Conservation (phyloP, 2,797 vertebrate species). For the Ambastaia sidthimunki region DNA sequence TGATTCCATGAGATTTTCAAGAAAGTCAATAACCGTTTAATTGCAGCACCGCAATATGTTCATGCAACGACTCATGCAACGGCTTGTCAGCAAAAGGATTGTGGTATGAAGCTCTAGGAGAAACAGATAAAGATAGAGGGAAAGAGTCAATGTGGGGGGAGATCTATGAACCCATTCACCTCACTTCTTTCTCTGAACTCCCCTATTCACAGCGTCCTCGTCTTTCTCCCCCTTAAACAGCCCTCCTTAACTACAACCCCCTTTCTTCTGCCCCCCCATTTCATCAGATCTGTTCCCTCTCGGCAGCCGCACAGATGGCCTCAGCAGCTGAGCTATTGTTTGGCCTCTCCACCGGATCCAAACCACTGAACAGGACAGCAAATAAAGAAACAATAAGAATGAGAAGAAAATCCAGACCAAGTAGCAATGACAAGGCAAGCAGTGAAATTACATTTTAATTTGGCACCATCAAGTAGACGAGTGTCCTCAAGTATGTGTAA, state of each 20-base stretch:
- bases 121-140: background rate
- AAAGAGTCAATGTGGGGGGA: background rate
- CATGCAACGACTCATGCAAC: background rate
- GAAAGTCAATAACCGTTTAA: background rate
- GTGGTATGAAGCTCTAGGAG: constrained; percentile 1
- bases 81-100: constrained; percentile 5
- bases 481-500: constrained; percentile 12
- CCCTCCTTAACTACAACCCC: constrained; percentile 42
- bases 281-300: constrained; percentile 54
- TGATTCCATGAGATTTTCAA: background rate
- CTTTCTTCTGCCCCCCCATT: constrained; percentile 31
- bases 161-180: constrained; percentile 43
- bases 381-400: constrained; percentile 10
- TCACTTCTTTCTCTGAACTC: constrained; percentile 41
- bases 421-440: constrained; percentile 34
- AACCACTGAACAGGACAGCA: constrained; percentile 25
- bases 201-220: constrained; percentile 40
- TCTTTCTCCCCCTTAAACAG: constrained; percentile 40
- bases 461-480: background rate
- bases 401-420: constrained; percentile 18
- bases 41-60: background rate
- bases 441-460: constrained; percentile 30
- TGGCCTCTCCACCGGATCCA: constrained; percentile 50
- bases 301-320: constrained; percentile 63
- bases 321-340: constrained; percentile 55